A percentile compares a stretch with the other conserved stretches of the same genome.
Evolutionary conservation across 1,140 invertebrate species (phyloP).

Genomic region (Nasonia giraulti): DNA sequence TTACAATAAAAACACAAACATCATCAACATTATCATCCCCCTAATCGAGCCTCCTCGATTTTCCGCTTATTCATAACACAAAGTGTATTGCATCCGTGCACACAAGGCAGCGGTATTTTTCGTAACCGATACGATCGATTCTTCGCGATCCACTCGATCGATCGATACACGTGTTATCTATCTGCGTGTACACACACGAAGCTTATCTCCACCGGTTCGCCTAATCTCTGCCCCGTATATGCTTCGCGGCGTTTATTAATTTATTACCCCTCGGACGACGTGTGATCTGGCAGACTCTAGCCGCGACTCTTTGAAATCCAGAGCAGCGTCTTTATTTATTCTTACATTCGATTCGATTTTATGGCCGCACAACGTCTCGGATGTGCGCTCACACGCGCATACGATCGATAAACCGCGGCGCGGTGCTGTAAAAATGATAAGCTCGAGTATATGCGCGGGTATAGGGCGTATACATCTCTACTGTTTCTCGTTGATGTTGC

Average conservation of each 20-base stretch:
- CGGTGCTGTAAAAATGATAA: background rate
- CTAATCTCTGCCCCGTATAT: background rate
- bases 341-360: background rate
- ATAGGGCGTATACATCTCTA: background rate
- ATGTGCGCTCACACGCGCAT: background rate
- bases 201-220: background rate
- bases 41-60: background rate
- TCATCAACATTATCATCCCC: background rate
- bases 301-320: background rate
- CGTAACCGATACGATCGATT: too few relatives aligned
- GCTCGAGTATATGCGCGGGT: background rate
- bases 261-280: too few relatives aligned
- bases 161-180: too few relatives aligned
- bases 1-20: background rate
- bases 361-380: background rate
- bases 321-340: background rate
- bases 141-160: too few relatives aligned
- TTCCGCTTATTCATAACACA: too few relatives aligned
- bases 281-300: too few relatives aligned
- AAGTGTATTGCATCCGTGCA: too few relatives aligned
- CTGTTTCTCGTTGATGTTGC: background rate
- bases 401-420: background rate
- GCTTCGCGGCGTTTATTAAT: too few relatives aligned
- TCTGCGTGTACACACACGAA: background rate
- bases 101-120: too few relatives aligned